These are phyloP conservation scores for Drosophila sordidapex DNA, from an alignment of 2,888 invertebrate species.

Conservation along the genomic window DNA sequence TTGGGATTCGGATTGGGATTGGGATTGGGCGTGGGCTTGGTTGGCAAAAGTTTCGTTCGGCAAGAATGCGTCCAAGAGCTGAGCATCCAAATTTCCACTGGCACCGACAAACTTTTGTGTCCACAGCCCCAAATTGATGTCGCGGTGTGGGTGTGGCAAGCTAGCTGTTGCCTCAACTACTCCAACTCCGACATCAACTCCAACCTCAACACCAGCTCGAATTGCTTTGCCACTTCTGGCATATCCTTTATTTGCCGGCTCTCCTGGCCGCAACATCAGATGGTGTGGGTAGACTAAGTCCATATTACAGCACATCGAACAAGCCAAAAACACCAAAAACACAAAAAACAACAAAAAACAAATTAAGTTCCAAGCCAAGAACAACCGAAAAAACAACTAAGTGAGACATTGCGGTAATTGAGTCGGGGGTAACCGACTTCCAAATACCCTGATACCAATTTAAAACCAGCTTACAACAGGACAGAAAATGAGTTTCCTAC, in stretches of 20 bases:
- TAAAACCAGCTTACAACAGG: background rate
- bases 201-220: slow-evolving; percentile 12
- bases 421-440: background rate
- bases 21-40: slow-evolving; percentile 37
- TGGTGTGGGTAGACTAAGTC: slow-evolving; percentile 83
- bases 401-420: background rate
- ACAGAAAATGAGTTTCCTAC: background rate
- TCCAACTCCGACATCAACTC: slow-evolving; percentile 1
- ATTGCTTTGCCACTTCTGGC: slow-evolving; percentile 1
- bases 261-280: slow-evolving; percentile 79
- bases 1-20: background rate
- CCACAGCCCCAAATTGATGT: slow-evolving; percentile 83
- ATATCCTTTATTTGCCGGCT: slow-evolving; percentile 23
- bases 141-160: slow-evolving; percentile 58
- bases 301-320: slow-evolving; percentile 60
- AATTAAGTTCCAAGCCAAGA: background rate
- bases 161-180: slow-evolving; percentile 18
- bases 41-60: slow-evolving; percentile 79
- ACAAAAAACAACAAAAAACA: slow-evolving; percentile 54
- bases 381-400: background rate
- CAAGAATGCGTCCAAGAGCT: slow-evolving; percentile 81
- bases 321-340: slow-evolving; percentile 44
- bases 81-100: slow-evolving; percentile 81
- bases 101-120: slow-evolving; percentile 84
- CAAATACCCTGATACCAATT: background rate